These are phyloP conservation scores for Lacerta viridis DNA, from an alignment of 2,797 vertebrate species.

Conservation along the genomic window DNA sequence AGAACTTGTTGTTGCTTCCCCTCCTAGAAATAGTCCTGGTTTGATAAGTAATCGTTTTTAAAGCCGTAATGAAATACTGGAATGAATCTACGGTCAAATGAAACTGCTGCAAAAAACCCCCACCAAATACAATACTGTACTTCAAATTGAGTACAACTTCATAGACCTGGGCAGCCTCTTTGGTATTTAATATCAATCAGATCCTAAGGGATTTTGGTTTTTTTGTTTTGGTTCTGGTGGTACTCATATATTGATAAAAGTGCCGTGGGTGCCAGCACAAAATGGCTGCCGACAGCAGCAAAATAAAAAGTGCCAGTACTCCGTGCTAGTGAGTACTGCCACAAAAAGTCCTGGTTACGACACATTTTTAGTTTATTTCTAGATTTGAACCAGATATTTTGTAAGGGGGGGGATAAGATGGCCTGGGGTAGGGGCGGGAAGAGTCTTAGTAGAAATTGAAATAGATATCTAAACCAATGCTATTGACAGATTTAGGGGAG, in stretches of 20 bases:
- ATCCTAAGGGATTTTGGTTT: neutral
- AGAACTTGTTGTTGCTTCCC: neutral
- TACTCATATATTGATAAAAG: too few species aligned
- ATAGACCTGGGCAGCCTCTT: neutral
- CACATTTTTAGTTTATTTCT: neutral
- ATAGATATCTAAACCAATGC: slow-evolving; percentile 25
- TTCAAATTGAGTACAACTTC: neutral
- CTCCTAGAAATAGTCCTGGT: neutral
- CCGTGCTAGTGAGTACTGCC: too few species aligned
- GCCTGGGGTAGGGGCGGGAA: neutral
- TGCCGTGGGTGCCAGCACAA: too few species aligned
- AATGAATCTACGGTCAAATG: neutral
- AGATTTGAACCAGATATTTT: neutral
- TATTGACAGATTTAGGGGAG: slow-evolving; percentile 1
- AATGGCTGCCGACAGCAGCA: too few species aligned
- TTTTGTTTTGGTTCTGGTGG: too few species aligned
- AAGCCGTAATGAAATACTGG: neutral
- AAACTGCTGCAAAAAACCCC: neutral
- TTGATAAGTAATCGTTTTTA: neutral
- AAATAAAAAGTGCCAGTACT: too few species aligned
- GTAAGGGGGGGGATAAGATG: neutral
- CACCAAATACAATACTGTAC: neutral
- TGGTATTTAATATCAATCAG: neutral
- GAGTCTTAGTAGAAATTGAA: neutral
- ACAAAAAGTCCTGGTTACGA: neutral